Evolutionary conservation across 1,140 invertebrate species (phyloP), one percentile per base, ranked within the genome.

Genomic region (Leptonema lineaticorne): DNA sequence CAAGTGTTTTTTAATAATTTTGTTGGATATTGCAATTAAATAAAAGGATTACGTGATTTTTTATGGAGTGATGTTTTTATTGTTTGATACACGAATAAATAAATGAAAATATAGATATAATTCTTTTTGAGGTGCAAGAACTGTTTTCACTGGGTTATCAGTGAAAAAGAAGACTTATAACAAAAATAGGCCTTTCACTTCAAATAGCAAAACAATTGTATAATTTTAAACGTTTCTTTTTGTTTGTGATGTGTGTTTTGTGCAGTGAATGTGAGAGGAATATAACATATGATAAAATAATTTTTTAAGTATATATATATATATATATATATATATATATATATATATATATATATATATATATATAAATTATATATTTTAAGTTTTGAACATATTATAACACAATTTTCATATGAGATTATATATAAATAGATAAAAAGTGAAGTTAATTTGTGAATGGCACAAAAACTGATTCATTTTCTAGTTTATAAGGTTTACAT

Each of bases 251-350:
- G 71, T 72, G 71, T 69, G 71, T 72, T 64, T 72, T 69, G 71
- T 72, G 71, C 65, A 72, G 71, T 72, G 71, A 69, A 69, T 62
- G 71, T 72, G 65, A 69, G 71, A 72, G 71, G 69, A 63, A 69
- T 69, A 66, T 67, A 63, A 72, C 57, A 63, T 69, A 57, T 53
- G 28, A 46, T 30, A 53, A 68, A 60, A 63, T 60, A 66, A 65
- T 65, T 65, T 62, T 71, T 65, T 63, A 63, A 72, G 70, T 69
- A 72, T 46, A 64, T 50, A 64, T 56, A 63, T 63, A 66, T 67
- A n/a, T n/a, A n/a, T n/a, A n/a, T n/a, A n/a, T n/a, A n/a, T n/a
- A n/a, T n/a, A n/a, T n/a, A n/a, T n/a, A n/a, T n/a, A n/a, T n/a
- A n/a, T n/a, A n/a, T n/a, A n/a, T n/a, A n/a, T n/a, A n/a, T n/a